Conservation (phyloP, 1,140 invertebrate genomes). For the Nephila pilipes region DNA sequence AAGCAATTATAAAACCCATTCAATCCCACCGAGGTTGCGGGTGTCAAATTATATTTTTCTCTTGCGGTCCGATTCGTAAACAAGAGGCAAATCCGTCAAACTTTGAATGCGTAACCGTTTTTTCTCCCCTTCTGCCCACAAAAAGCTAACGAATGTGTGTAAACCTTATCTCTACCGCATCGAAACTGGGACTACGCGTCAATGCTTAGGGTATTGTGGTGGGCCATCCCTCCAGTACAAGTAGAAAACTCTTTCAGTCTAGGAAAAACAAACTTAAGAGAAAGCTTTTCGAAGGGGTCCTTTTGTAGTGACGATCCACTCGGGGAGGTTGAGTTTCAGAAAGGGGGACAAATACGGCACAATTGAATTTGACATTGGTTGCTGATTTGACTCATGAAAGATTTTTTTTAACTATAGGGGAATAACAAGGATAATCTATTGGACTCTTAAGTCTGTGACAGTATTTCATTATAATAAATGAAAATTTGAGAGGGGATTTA, state of each 20-base stretch:
- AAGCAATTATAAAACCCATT: slow-evolving; percentile 16
- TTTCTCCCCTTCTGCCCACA: not conserved
- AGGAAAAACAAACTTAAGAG: slow-evolving; percentile 58
- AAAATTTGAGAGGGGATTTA: too few species aligned
- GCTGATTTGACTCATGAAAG: too few species aligned
- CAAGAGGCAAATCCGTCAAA: slow-evolving; percentile 56
- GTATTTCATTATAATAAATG: too few species aligned
- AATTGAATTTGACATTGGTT: too few species aligned
- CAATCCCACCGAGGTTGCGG: not conserved
- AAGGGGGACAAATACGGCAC: not conserved
- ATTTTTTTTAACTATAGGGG: too few species aligned
- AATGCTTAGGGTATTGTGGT: not conserved
- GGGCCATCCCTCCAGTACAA: not conserved
- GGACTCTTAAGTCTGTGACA: too few species aligned
- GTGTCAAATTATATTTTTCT: not conserved
- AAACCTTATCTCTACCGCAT: slow-evolving; percentile 39
- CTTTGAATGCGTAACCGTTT: not conserved
- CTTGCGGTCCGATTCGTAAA: slow-evolving; percentile 40
- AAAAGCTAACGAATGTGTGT: not conserved
- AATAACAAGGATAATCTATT: too few species aligned
- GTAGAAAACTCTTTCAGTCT: slow-evolving; percentile 20
- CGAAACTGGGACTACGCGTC: not conserved
- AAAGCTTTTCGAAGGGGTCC: not conserved
- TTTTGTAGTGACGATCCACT: not conserved
- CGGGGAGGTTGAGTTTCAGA: not conserved